Evolutionary conservation across 1,140 invertebrate species (phyloP).

Genomic region (Caenorhabditis tropicalis): DNA sequence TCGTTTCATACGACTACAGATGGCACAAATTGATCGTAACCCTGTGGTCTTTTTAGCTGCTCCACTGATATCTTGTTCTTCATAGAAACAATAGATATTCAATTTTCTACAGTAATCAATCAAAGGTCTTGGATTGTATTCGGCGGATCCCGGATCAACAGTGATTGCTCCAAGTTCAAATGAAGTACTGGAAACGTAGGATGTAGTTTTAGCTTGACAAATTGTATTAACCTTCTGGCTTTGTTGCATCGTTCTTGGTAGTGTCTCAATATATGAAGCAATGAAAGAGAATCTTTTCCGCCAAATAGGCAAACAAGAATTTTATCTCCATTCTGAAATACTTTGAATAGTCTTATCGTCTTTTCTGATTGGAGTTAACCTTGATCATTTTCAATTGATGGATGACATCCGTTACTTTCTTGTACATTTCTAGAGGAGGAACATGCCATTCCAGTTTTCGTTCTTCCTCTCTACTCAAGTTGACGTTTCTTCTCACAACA

Average conservation of each 20-base stretch:
- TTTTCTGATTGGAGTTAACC: too few relatives aligned
- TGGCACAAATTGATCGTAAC: slow-evolving; percentile 78
- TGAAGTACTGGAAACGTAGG: slow-evolving; percentile 75
- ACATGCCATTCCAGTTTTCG: slow-evolving; percentile 37
- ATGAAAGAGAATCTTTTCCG: slow-evolving; percentile 82
- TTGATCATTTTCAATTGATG: slow-evolving; percentile 84
- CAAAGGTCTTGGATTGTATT: slow-evolving; percentile 78
- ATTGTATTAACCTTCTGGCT: slow-evolving; percentile 42
- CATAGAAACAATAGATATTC: slow-evolving; percentile 80
- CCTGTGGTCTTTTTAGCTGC: slow-evolving; percentile 73
- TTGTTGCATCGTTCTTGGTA: slow-evolving; percentile 80
- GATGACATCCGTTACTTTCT: slow-evolving; percentile 76
- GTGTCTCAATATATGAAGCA: slow-evolving; percentile 84
- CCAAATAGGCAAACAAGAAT: slow-evolving; percentile 85
- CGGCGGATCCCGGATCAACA: slow-evolving; percentile 77
- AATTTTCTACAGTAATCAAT: slow-evolving; percentile 79
- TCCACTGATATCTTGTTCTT: slow-evolving; percentile 77
- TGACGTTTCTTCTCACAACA: slow-evolving; percentile 28
- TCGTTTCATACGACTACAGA: slow-evolving; percentile 79
- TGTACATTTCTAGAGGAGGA: slow-evolving; percentile 54
- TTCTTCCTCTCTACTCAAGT: slow-evolving; percentile 44
- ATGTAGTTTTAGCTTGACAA: too few relatives aligned
- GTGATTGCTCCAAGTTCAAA: slow-evolving; percentile 83
- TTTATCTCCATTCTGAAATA: slow-evolving; percentile 80
- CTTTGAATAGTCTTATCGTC: too few relatives aligned